Conservation (phyloP, 2,888 invertebrate genomes). For the Cryptocephalus moraei region DNA sequence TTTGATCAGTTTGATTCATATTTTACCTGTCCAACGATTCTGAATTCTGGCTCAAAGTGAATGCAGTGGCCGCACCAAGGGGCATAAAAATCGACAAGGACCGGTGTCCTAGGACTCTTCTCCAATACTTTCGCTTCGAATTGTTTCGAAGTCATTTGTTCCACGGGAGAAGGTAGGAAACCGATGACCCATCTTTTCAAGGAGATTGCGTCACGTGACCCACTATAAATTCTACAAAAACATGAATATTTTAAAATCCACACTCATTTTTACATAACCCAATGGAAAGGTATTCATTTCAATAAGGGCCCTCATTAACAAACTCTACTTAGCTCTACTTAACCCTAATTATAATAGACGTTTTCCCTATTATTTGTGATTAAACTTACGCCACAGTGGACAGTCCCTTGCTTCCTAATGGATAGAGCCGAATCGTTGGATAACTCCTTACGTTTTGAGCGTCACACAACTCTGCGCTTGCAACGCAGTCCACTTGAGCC, state of each 20-base stretch:
- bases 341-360: background rate
- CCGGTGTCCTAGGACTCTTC: slow-evolving; percentile 35
- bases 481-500: slow-evolving; percentile 58
- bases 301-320: no score
- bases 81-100: slow-evolving; percentile 58
- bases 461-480: slow-evolving; percentile 45
- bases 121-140: slow-evolving; percentile 41
- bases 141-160: slow-evolving; percentile 36
- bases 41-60: slow-evolving; percentile 57
- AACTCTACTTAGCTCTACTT: no score
- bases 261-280: background rate
- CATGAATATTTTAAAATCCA: no score
- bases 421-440: slow-evolving; percentile 60
- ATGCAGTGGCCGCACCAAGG: slow-evolving; percentile 59
- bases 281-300: no score
- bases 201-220: slow-evolving; percentile 51
- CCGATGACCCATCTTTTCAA: slow-evolving; percentile 53
- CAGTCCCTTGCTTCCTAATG: slow-evolving; percentile 43
- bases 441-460: slow-evolving; percentile 52
- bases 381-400: slow-evolving; percentile 43
- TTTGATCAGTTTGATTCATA: no score
- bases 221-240: slow-evolving; percentile 44
- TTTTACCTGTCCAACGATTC: slow-evolving; percentile 43
- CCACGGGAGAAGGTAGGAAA: slow-evolving; percentile 50
- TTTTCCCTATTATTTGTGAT: background rate